Base-by-base conservation (phyloP, 2,888 invertebrate species). In the Arrhopalites spinosus region DNA sequence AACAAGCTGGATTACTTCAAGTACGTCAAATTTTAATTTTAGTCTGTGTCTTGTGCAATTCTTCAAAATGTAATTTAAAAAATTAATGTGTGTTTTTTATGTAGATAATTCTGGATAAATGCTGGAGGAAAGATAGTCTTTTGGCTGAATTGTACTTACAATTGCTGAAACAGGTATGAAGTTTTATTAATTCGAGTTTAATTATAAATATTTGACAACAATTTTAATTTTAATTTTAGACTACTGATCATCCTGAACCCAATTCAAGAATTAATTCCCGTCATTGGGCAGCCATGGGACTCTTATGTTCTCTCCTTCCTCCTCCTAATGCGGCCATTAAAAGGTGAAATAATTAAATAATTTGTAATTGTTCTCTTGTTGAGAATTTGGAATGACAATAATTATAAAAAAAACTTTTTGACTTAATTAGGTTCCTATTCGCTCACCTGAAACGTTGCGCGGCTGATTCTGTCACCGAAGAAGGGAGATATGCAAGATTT, bases 401-500 rank as follows among this genome's bases (percentile, higher is more conserved):
- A n/a, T 50, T n/a, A 50, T 50, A 13, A 1, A 25, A 36, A 36
- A 36, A 36, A 36, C 36, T 1, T 20, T 53, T 8, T 53, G 20
- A 8, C 25, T 27, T 1, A n/a, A n/a, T n/a, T 25, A 59, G 59
- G 59, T 93, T 96, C 86, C 88, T 97, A 73, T 91, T 95, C 63
- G 92, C 95, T 0, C 97, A 97, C 85, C 88, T 97, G 83, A 92
- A 95, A 82, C 90, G 94, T 83, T 93, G 96, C 84, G 92, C 95
- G 43, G 91, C 93, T 78, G 93, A 94, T 86, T 93, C 92, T 82
- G 90, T 93, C 0, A 94, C 94, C 0, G 96, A 96, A 86, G 96
- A 97, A 86, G 96, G 96, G 61, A 94, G 95, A 87, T 97, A 93
- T 86, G 96, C 97, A 0, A 87, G 96, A 80, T 93, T 96, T 85